These are phyloP conservation scores for Lagocephalus sceleratus DNA, from an alignment of 2,797 vertebrate species.

Conservation along the genomic window DNA sequence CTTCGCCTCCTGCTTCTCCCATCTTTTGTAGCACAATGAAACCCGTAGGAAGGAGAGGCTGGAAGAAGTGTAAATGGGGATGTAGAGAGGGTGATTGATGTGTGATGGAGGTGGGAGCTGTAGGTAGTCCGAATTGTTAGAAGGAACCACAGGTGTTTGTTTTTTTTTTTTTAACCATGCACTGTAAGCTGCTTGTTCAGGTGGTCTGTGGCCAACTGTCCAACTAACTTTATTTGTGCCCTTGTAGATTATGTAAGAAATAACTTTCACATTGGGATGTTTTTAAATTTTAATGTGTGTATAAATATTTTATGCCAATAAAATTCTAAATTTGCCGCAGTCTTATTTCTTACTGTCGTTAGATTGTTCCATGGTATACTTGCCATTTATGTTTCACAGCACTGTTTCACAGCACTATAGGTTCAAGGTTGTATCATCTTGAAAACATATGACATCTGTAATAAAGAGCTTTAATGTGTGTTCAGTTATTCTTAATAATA, in stretches of 20 bases:
- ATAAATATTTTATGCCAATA: slow-evolving; percentile 67
- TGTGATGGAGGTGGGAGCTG: slow-evolving; percentile 42
- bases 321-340: slow-evolving; percentile 38
- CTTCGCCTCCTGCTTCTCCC: slow-evolving; percentile 30
- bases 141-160: slow-evolving; percentile 48
- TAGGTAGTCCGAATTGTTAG: slow-evolving; percentile 38
- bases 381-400: too few relatives aligned
- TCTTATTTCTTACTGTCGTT: neutral
- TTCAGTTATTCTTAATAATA: too few relatives aligned
- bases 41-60: slow-evolving; percentile 43
- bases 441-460: too few relatives aligned
- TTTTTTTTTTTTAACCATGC: slow-evolving; percentile 27
- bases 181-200: slow-evolving; percentile 32
- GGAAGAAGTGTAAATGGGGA: slow-evolving; percentile 58
- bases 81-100: slow-evolving; percentile 56
- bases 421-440: too few relatives aligned
- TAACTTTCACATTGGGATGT: slow-evolving; percentile 41
- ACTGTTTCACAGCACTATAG: too few relatives aligned
- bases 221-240: slow-evolving; percentile 15
- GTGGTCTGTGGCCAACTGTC: slow-evolving; percentile 18
- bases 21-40: slow-evolving; percentile 47
- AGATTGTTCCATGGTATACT: too few relatives aligned
- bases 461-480: too few relatives aligned
- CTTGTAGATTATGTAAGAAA: neutral
- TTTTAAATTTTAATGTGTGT: slow-evolving; percentile 18